A percentile compares a stretch with the other conserved stretches of the same genome.
Evolutionary conservation across 2,888 invertebrate species (phyloP).

Genomic region (Thysanoteuthis rhombus): DNA sequence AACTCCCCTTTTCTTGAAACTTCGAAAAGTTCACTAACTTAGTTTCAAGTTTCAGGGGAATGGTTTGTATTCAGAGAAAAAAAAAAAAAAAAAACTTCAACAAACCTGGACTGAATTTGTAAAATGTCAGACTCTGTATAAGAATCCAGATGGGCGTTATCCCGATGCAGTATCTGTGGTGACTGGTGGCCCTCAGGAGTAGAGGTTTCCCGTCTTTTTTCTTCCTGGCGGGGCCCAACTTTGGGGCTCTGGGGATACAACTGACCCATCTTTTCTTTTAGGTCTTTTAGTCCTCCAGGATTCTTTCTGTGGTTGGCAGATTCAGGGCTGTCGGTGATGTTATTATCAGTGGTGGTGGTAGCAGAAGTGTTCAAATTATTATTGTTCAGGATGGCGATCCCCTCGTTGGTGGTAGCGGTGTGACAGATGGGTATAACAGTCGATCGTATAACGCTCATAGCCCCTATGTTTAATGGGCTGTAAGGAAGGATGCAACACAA

Average conservation of each 20-base stretch:
- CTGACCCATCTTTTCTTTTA: not conserved
- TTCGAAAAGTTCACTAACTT: no score
- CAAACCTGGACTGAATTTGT: not conserved
- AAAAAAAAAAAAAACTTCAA: not conserved
- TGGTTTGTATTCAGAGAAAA: no score
- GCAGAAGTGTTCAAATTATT: not conserved
- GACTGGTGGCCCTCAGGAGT: not conserved
- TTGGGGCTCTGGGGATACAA: not conserved
- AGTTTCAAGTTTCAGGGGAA: no score
- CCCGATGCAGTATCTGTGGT: not conserved
- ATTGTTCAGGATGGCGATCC: not conserved
- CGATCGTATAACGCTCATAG: not conserved
- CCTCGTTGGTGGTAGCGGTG: not conserved
- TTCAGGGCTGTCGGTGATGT: not conserved
- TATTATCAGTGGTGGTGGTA: not conserved
- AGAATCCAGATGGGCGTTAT: not conserved
- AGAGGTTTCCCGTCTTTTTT: not conserved
- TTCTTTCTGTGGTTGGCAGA: not conserved
- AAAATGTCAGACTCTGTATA: not conserved
- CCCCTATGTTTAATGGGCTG: slow-evolving; percentile 15
- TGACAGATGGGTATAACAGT: slow-evolving; percentile 21
- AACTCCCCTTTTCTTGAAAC: no score
- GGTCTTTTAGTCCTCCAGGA: not conserved
- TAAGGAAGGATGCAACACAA: not conserved
- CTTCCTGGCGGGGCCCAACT: not conserved